These are phyloP conservation scores for Anodontia alba DNA, from an alignment of 2,888 invertebrate species.

Conservation along the genomic window DNA sequence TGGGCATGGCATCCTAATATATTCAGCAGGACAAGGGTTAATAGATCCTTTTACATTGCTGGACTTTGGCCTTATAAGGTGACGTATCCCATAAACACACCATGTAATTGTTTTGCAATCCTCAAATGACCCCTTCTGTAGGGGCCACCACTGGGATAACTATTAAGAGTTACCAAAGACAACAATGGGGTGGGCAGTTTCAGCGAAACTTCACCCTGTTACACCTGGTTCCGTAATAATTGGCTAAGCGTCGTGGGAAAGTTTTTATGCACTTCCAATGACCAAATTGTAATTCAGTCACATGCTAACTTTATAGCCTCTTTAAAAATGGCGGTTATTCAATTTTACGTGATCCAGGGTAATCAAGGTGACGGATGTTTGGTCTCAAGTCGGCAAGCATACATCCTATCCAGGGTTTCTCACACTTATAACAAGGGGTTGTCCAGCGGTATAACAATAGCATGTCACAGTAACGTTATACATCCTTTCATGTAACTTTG, in stretches of 20 bases:
- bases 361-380: conserved; percentile 3
- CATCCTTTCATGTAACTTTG: conserved; percentile 4
- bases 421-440: conserved; percentile 1
- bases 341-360: conserved; percentile 10
- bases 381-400: not conserved
- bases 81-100: conserved; percentile 12
- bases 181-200: conserved; percentile 11
- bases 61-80: conserved; percentile 5
- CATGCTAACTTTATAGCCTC: conserved; percentile 9
- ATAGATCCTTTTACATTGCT: too few species aligned
- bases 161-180: not conserved
- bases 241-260: conserved; percentile 14
- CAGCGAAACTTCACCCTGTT: conserved; percentile 10
- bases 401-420: not conserved
- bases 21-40: too few species aligned
- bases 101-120: conserved; percentile 5
- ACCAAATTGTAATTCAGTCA: conserved; percentile 10
- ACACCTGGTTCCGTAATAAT: conserved; percentile 17
- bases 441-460: conserved; percentile 7
- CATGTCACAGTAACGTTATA: conserved; percentile 14
- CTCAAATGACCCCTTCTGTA: conserved; percentile 1
- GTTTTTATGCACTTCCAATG: conserved; percentile 7
- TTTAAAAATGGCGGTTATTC: conserved; percentile 10
- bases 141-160: not conserved
- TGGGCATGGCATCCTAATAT: too few species aligned